phyloP scores from a whole-genome alignment of 2,797 vertebrate genomes.

The Silurus lanzhouensis region DNA sequence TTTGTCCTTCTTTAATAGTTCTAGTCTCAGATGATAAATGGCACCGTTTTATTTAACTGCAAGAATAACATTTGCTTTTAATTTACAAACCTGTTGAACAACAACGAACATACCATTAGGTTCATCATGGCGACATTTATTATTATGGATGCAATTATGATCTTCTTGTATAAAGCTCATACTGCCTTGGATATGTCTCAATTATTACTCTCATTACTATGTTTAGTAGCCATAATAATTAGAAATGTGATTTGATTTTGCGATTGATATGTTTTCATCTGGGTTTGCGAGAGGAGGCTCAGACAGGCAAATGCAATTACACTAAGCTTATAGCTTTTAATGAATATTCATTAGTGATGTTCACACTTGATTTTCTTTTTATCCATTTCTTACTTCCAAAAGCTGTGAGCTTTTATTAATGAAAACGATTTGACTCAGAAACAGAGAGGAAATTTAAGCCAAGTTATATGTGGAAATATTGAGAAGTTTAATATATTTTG shows the following conservation, averaged over 20 bases:
- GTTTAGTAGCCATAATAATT: constrained; percentile 52
- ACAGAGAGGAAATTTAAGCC: neutral
- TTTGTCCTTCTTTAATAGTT: neutral
- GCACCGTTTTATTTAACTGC: constrained; percentile 20
- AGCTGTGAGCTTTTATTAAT: constrained; percentile 45
- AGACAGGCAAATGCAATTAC: constrained; percentile 53
- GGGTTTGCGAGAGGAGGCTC: constrained; percentile 41
- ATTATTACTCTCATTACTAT: constrained; percentile 50
- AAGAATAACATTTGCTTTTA: constrained; percentile 17
- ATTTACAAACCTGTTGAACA: constrained; percentile 14
- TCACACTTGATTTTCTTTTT: constrained; percentile 47
- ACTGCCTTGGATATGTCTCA: constrained; percentile 40
- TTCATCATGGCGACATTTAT: neutral
- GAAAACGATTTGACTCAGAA: constrained; percentile 36
- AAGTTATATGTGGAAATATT: constrained; percentile 4
- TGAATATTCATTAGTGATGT: constrained; percentile 53
- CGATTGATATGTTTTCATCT: constrained; percentile 51
- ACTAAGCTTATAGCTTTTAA: constrained; percentile 41
- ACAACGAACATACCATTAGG: constrained; percentile 23
- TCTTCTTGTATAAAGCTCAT: constrained; percentile 13
- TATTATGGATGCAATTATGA: constrained; percentile 28
- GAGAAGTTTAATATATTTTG: neutral
- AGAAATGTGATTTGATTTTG: constrained; percentile 55
- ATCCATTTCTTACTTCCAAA: constrained; percentile 48
- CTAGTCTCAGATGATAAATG: constrained; percentile 8